Evolutionary conservation across 2,113 vertebrate genomes (phyloP), one percentile per base, ranked within the genome.

Genomic region (Neoarius graeffei): DNA sequence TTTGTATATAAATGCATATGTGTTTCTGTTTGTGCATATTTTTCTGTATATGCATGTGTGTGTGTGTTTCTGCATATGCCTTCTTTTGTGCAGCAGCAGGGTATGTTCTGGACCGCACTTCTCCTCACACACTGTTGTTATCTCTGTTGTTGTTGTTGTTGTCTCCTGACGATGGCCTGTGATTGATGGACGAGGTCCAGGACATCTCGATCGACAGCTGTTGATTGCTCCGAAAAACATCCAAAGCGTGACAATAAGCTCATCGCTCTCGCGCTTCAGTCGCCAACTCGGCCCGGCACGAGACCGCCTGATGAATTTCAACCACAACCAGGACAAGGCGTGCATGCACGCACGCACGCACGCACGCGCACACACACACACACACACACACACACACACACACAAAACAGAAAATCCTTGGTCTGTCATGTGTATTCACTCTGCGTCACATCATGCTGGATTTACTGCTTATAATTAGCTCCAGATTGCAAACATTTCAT

Each of bases 161-260:
- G 92, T 93, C 93, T 94, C 93, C 92, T 90, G 94, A 94, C 92
- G 94, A 94, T 93, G 91, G 92, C 91, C 89, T 93, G 90, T 95
- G 94, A 96, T 95, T 95, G 95, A 95, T 96, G 95, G 95, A 95
- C 88, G 88, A 77, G 86, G 91, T 95, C 95, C 95, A 96, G 94
- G 94, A 95, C 95, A 94, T 95, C 94, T 95, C 94, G 92, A 96
- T 95, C 94, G 94, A 95, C 95, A 96, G 95, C 95, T 96, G 95
- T 95, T 95, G 95, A 95, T 96, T 94, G 95, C 95, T 95, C 93
- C 93, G 93, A 94, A 91, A 93, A 93, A 93, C 95, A 94, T 94
- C 94, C 95, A 92, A 93, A 95, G 95, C 94, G 94, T 94, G 95
- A 95, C 95, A 95, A 95, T 94, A 94, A 95, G 94, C 94, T 95